Evolutionary conservation across 2,113 vertebrate species (phyloP).

Genomic region (Corapipo altera): DNA sequence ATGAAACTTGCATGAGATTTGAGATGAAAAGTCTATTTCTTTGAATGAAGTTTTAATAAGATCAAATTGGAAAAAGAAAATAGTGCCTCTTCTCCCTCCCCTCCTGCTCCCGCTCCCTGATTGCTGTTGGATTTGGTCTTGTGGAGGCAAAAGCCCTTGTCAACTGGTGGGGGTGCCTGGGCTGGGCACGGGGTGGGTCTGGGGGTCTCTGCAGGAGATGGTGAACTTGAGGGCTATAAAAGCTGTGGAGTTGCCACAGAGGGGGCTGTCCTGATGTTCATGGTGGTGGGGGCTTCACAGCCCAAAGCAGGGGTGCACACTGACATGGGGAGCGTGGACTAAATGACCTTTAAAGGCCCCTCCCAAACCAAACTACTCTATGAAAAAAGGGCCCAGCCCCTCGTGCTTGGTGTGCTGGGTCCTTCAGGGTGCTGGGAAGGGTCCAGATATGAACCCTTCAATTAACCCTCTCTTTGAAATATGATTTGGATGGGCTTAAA

Average conservation of each 20-base stretch:
- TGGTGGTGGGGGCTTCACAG: neutral
- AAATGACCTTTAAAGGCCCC: neutral
- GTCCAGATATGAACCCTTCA: neutral
- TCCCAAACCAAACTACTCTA: too few relatives aligned
- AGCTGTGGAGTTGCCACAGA: neutral
- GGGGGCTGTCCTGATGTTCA: neutral
- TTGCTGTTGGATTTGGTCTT: neutral
- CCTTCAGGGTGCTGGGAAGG: neutral
- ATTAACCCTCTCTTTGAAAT: neutral
- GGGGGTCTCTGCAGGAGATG: neutral
- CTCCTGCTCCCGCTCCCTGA: neutral
- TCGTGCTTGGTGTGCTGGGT: neutral
- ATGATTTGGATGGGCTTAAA: neutral
- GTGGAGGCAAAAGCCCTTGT: neutral
- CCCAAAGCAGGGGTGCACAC: neutral
- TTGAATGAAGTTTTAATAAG: conserved; percentile 34
- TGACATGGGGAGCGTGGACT: rapidly evolving
- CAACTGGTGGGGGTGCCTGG: rapidly evolving
- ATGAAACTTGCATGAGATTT: conserved; percentile 17
- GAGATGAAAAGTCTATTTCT: conserved; percentile 4
- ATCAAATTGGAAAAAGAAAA: conserved; percentile 5
- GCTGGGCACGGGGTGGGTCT: neutral
- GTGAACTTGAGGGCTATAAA: neutral
- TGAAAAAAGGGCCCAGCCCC: neutral
- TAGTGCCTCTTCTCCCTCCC: neutral